Conservation (phyloP, 1,140 invertebrate species). For the Lordiphosa clarofinis region DNA sequence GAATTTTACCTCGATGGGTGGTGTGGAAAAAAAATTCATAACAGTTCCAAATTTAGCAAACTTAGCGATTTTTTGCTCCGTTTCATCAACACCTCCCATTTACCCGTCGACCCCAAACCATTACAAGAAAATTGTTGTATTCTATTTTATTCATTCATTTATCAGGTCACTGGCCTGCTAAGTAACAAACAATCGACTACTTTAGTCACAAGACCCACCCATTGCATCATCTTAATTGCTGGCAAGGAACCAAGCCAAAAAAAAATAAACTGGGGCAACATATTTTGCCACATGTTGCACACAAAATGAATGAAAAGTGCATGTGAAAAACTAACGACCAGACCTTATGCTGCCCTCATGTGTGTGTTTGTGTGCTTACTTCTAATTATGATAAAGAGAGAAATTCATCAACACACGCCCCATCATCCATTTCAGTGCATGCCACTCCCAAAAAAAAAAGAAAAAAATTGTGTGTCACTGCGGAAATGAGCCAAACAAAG, state of each 20-base stretch:
- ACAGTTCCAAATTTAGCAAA: too few relatives aligned
- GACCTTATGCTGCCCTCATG: constrained; percentile 14
- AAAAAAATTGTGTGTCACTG: constrained; percentile 64
- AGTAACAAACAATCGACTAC: constrained; percentile 6
- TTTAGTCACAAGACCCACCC: constrained; percentile 32
- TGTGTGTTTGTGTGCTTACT: constrained; percentile 2
- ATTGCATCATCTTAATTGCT: constrained; percentile 62
- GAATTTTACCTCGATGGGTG: too few relatives aligned
- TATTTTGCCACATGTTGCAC: constrained; percentile 50
- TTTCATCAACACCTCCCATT: too few relatives aligned
- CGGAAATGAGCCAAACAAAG: constrained; percentile 51
- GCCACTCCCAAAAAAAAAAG: constrained; percentile 13
- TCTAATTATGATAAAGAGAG: constrained; percentile 69
- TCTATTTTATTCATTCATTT: too few relatives aligned
- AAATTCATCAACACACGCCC: constrained; percentile 36
- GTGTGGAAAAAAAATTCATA: too few relatives aligned
- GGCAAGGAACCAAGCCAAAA: constrained; percentile 6
- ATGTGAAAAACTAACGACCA: constrained; percentile 4
- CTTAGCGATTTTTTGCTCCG: too few relatives aligned
- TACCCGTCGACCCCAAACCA: too few relatives aligned
- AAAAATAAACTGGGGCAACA: constrained; percentile 52
- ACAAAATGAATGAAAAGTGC: constrained; percentile 18
- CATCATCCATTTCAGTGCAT: constrained; percentile 13
- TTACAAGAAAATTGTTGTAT: too few relatives aligned
- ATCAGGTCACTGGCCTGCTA: constrained; percentile 8